These are phyloP conservation scores for Eupeodes latifasciatus DNA, from an alignment of 2,888 invertebrate species.

Conservation along the genomic window DNA sequence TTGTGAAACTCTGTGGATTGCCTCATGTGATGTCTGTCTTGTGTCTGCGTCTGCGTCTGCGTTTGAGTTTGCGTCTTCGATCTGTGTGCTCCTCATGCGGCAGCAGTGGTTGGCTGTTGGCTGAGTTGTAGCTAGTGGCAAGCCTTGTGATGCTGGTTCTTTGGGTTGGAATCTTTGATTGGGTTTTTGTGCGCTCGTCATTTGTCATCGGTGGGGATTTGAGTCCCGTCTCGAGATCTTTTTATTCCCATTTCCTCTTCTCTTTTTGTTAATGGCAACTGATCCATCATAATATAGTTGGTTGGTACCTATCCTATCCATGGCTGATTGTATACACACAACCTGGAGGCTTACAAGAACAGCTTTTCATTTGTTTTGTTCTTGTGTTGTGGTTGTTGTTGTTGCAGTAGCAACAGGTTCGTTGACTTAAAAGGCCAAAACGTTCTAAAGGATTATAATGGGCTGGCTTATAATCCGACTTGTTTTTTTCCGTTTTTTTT, in stretches of 20 bases:
- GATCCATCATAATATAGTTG: constrained; percentile 73
- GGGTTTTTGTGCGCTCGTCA: constrained; percentile 76
- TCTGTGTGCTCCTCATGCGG: neutral
- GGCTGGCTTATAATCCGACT: constrained; percentile 72
- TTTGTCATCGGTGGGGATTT: constrained; percentile 76
- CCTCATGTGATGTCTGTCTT: constrained; percentile 73
- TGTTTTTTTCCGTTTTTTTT: constrained; percentile 51
- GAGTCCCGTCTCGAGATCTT: constrained; percentile 66
- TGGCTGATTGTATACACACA: constrained; percentile 68
- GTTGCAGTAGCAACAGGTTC: constrained; percentile 75
- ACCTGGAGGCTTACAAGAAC: constrained; percentile 72
- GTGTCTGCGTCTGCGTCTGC: constrained; percentile 67
- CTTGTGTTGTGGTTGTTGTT: constrained; percentile 25
- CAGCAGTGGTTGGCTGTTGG: constrained; percentile 39
- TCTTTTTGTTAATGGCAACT: constrained; percentile 75
- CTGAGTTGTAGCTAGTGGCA: constrained; percentile 49
- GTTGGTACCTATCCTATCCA: constrained; percentile 49
- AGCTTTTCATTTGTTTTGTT: constrained; percentile 62
- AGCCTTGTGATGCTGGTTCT: constrained; percentile 54
- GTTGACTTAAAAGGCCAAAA: constrained; percentile 74
- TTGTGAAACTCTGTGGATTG: constrained; percentile 35
- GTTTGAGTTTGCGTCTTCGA: constrained; percentile 58
- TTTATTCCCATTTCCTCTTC: constrained; percentile 74
- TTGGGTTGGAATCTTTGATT: constrained; percentile 68
- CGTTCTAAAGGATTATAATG: constrained; percentile 74